Percentiles rank a stretch among this genome's conserved stretches.
These are phyloP conservation scores for Ptychadena robeensis DNA, from an alignment of 2,797 vertebrate species.

Conservation along the genomic window DNA sequence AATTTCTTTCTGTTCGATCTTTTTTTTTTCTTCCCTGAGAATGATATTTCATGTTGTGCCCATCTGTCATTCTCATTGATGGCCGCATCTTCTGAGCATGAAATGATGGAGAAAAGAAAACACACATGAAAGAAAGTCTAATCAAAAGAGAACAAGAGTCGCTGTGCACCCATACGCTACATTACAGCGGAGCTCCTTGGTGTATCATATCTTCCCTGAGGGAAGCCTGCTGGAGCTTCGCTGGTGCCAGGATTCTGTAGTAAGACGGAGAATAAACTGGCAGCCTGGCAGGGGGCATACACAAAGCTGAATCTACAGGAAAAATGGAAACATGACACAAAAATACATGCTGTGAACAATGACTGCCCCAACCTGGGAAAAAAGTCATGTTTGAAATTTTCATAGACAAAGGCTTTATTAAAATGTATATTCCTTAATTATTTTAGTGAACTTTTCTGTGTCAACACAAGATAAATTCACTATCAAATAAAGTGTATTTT, in stretches of 20 bases:
- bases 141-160: conserved; percentile 20
- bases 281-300: background rate
- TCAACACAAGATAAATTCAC: too few relatives aligned
- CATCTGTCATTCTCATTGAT: conserved; percentile 39
- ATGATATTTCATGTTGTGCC: conserved; percentile 14
- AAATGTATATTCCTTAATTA: too few relatives aligned
- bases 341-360: background rate
- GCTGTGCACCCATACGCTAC: background rate
- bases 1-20: background rate
- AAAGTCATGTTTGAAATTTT: background rate
- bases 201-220: background rate
- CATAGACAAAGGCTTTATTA: background rate
- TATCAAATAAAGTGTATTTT: too few relatives aligned
- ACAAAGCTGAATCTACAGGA: background rate
- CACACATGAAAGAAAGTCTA: conserved; percentile 14
- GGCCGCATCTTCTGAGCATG: conserved; percentile 8
- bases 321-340: background rate
- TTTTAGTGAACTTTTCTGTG: background rate
- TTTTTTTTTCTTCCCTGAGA: background rate
- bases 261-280: background rate
- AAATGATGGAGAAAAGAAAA: too few relatives aligned
- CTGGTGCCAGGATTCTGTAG: background rate
- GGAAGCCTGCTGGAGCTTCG: background rate
- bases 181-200: background rate
- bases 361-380: background rate